phyloP scores from a whole-genome alignment of 1,140 invertebrate species.

The silkworm (Bombyx mori) region DNA sequence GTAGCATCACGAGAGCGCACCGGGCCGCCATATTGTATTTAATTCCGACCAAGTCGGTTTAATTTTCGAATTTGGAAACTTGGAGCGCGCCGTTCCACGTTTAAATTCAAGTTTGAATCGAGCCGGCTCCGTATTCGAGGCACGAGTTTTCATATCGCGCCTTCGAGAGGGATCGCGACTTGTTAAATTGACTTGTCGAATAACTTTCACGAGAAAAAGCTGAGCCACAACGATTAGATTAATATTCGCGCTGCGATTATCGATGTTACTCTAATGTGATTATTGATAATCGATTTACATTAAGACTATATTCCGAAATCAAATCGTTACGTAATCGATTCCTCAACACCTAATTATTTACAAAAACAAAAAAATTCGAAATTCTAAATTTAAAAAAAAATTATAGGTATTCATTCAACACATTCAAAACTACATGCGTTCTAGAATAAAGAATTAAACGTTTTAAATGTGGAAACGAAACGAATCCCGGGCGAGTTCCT shows the following conservation, averaged over 20 bases:
- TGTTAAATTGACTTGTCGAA: not conserved
- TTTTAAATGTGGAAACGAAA: no score
- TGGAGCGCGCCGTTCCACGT: constrained; percentile 48
- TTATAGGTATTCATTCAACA: no score
- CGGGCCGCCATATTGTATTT: constrained; percentile 56
- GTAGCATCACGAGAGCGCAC: constrained; percentile 6
- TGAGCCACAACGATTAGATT: not conserved
- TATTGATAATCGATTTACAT: no score
- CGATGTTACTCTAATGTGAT: no score
- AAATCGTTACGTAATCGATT: no score
- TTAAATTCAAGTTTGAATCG: constrained; percentile 39
- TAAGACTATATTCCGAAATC: no score
- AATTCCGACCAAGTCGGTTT: constrained; percentile 59
- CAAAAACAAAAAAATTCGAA: no score
- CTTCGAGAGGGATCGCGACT: constrained; percentile 1
- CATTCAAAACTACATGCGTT: no score
- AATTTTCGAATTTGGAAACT: constrained; percentile 68
- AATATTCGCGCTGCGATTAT: not conserved
- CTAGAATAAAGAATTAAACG: no score
- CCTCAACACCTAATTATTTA: no score
- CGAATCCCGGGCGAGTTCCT: constrained; percentile 30
- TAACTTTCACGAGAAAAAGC: no score
- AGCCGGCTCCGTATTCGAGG: constrained; percentile 43
- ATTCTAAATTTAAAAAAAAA: no score
- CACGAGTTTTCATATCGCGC: constrained; percentile 55